Evolutionary conservation across 2,797 vertebrate species (phyloP).

Genomic region (Anguilla megastoma): DNA sequence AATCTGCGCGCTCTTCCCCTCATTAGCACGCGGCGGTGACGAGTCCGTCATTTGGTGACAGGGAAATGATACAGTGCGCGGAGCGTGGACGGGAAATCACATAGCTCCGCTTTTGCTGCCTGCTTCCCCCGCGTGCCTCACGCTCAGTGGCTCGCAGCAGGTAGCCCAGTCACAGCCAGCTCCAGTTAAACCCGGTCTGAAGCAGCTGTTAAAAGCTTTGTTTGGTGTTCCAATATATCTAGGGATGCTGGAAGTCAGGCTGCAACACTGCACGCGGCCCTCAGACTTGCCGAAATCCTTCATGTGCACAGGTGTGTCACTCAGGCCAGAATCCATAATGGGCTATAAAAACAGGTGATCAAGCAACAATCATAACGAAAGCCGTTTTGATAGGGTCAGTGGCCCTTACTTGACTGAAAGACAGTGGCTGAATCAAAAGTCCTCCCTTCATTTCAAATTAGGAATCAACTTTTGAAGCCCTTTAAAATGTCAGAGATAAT

Average conservation of each 20-base stretch:
- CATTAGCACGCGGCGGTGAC: conserved; percentile 79
- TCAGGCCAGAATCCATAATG: not conserved
- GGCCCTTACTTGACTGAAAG: not conserved
- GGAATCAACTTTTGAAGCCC: not conserved
- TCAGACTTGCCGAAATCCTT: not conserved
- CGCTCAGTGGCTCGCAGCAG: conserved; percentile 73
- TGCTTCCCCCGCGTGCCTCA: conserved; percentile 76
- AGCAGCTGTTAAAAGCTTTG: conserved; percentile 61
- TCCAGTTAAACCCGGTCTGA: conserved; percentile 80
- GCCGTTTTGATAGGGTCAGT: not conserved
- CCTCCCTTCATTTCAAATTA: not conserved
- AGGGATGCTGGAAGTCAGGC: not conserved
- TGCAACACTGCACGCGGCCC: not conserved
- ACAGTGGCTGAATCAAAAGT: not conserved
- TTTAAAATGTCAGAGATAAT: not conserved
- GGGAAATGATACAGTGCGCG: conserved; percentile 95
- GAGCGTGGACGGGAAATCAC: conserved; percentile 94
- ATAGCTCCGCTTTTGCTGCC: conserved; percentile 84
- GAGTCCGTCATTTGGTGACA: conserved; percentile 96
- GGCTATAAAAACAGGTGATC: not conserved
- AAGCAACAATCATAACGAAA: not conserved
- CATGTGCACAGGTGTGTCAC: not conserved
- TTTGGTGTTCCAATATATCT: conserved; percentile 7
- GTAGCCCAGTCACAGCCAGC: conserved; percentile 81
- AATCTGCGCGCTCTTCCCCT: conserved; percentile 88